These are phyloP conservation scores for Lamprologus ornatipinnis DNA, from an alignment of 2,113 vertebrate genomes.

Conservation along the genomic window DNA sequence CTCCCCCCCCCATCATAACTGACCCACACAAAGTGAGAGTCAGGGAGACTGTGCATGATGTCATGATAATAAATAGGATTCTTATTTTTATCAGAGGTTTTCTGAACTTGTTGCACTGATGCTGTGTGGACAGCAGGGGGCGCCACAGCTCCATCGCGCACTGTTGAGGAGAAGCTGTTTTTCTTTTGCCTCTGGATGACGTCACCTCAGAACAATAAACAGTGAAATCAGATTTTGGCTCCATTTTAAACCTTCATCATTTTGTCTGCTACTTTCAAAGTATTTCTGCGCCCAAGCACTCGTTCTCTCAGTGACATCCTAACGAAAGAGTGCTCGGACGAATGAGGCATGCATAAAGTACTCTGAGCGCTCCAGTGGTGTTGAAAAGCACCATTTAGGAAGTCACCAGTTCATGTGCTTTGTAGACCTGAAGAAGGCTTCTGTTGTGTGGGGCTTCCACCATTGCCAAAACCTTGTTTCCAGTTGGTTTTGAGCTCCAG, in stretches of 20 bases:
- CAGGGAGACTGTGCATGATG: not conserved
- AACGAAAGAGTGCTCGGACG: not conserved
- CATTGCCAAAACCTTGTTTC: not conserved
- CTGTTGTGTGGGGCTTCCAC: not conserved
- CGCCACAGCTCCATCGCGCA: not conserved
- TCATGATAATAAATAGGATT: not conserved
- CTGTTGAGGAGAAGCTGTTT: not conserved
- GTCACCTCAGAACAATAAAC: not conserved
- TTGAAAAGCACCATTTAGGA: not conserved
- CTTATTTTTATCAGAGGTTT: not conserved
- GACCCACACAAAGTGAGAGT: not conserved
- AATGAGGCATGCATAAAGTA: not conserved
- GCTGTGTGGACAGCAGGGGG: not conserved
- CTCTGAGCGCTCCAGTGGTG: not conserved
- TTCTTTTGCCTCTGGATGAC: not conserved
- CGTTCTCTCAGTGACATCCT: not conserved
- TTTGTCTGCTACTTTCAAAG: not conserved
- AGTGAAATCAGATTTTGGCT: not conserved
- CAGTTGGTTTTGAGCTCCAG: not conserved
- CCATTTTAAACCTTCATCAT: not conserved
- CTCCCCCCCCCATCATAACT: fast-evolving
- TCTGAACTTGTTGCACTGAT: not conserved
- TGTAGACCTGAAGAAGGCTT: not conserved
- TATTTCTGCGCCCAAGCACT: not conserved
- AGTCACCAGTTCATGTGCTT: not conserved